Conservation (phyloP, 92 coral and sea anemone genomes). For the Siderastrea siderea region DNA sequence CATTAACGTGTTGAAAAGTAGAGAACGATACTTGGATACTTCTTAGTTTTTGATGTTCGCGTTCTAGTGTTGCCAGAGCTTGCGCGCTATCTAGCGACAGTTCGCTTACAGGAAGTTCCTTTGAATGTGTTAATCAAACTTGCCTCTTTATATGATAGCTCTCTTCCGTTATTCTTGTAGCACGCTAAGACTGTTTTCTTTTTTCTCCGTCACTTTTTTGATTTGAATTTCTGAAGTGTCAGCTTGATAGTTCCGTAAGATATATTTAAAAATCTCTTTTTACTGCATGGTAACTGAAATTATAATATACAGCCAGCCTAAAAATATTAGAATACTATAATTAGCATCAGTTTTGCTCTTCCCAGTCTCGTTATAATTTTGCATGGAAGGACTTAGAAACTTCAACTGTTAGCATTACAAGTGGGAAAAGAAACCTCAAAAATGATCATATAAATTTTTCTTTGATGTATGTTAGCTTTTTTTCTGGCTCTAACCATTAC, state of each 20-base stretch:
- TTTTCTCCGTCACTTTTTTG: not conserved
- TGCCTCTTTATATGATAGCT: slow-evolving; percentile 72
- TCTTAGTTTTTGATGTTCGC: not conserved
- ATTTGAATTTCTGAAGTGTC: not conserved
- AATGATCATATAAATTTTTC: slow-evolving; percentile 14
- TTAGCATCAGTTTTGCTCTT: not conserved
- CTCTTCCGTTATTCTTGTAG: slow-evolving; percentile 56
- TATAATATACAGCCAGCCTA: not conserved
- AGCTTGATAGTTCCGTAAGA: not conserved
- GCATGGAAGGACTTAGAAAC: not conserved
- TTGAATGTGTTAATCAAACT: slow-evolving; percentile 81
- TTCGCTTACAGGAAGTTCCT: slow-evolving; percentile 65
- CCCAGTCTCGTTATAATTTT: not conserved
- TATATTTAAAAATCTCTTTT: not conserved
- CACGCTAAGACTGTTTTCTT: slow-evolving; percentile 17
- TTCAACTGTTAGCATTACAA: slow-evolving; percentile 31
- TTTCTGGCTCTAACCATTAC: not conserved
- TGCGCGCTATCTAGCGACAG: slow-evolving; percentile 1
- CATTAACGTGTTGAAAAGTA: slow-evolving; percentile 37
- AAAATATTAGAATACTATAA: too few relatives aligned
- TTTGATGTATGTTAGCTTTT: not conserved
- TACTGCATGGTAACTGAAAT: not conserved
- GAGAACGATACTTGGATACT: slow-evolving; percentile 1
- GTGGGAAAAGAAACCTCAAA: slow-evolving; percentile 19
- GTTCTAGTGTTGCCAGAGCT: not conserved